A percentile compares a stretch with the other conserved stretches of the same genome.
Evolutionary conservation across 2,113 vertebrate species (phyloP).

Genomic region (Semicossyphus pulcher): DNA sequence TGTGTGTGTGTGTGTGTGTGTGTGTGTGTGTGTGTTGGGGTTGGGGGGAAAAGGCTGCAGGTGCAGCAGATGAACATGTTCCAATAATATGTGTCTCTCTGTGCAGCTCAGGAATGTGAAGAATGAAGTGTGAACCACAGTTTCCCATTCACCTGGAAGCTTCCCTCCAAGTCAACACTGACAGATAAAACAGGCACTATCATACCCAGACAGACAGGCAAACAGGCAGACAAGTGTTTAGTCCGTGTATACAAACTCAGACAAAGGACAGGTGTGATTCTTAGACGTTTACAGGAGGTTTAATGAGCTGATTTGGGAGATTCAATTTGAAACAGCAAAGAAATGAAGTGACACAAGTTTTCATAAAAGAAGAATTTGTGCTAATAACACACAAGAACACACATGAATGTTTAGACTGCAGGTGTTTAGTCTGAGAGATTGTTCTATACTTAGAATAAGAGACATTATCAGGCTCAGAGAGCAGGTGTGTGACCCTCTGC

Average conservation of each 20-base stretch:
- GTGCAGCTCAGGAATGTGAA: slow-evolving; percentile 58
- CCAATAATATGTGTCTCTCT: slow-evolving; percentile 75
- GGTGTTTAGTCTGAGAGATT: slow-evolving; percentile 65
- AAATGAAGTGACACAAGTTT: not conserved
- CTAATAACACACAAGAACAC: slow-evolving; percentile 21
- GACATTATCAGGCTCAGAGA: slow-evolving; percentile 21
- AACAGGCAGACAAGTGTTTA: slow-evolving; percentile 29
- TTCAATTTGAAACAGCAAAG: no score
- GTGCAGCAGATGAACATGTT: slow-evolving; percentile 59
- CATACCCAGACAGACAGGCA: slow-evolving; percentile 13
- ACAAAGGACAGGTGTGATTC: not conserved
- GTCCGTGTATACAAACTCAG: not conserved
- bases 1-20: no score
- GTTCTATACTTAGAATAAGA: slow-evolving; percentile 51
- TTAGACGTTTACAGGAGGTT: not conserved
- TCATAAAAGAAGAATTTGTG: slow-evolving; percentile 45
- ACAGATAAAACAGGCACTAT: slow-evolving; percentile 43
- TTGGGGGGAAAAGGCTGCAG: slow-evolving; percentile 12
- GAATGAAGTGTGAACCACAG: slow-evolving; percentile 48
- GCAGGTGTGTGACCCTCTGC: slow-evolving; percentile 60
- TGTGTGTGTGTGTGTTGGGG: no score
- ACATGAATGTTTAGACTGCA: slow-evolving; percentile 56
- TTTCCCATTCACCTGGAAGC: slow-evolving; percentile 59
- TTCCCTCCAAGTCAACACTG: slow-evolving; percentile 8
- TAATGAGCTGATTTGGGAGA: not conserved